A percentile compares a stretch with the other conserved stretches of the same genome.
phyloP scores from a whole-genome alignment of 2,113 vertebrate species.

The Caretta caretta region DNA sequence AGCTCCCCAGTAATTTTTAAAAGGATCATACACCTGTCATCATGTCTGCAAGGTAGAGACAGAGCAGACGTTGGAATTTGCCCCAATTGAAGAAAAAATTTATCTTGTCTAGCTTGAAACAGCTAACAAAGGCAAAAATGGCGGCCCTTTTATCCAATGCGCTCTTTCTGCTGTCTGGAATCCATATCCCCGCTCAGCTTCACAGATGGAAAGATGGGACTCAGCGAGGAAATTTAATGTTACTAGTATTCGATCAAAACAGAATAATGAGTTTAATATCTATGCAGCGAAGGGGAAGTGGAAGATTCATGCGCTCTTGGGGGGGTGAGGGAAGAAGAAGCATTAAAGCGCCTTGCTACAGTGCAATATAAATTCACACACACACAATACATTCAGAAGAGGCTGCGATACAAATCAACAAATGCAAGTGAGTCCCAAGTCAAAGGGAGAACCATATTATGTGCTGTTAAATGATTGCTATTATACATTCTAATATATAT shows the following conservation, averaged over 20 bases:
- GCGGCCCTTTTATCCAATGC: not conserved
- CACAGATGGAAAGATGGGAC: not conserved
- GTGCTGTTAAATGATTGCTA: not conserved
- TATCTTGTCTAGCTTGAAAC: slow-evolving; percentile 56
- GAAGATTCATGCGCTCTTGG: slow-evolving; percentile 65
- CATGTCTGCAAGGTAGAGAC: slow-evolving; percentile 78
- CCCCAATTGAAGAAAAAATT: slow-evolving; percentile 73
- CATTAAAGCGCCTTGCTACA: slow-evolving; percentile 18
- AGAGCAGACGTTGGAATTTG: slow-evolving; percentile 83
- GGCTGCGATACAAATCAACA: slow-evolving; percentile 42
- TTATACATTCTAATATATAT: slow-evolving; percentile 36
- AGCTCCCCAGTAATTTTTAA: slow-evolving; percentile 56
- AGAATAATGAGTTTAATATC: slow-evolving; percentile 82
- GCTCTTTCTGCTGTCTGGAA: not conserved
- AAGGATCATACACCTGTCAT: slow-evolving; percentile 80
- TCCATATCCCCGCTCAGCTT: slow-evolving; percentile 23
- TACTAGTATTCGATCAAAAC: slow-evolving; percentile 66
- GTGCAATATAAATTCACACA: slow-evolving; percentile 1
- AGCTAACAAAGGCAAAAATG: slow-evolving; percentile 61
- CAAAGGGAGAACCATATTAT: slow-evolving; percentile 14
- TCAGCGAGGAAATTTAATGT: slow-evolving; percentile 63
- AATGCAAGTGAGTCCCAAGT: not conserved
- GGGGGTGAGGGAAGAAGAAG: slow-evolving; percentile 45
- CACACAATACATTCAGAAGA: not conserved
- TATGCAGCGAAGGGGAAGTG: slow-evolving; percentile 48